Conservation (phyloP, 2,113 vertebrate genomes). For the Trachemys scripta region DNA sequence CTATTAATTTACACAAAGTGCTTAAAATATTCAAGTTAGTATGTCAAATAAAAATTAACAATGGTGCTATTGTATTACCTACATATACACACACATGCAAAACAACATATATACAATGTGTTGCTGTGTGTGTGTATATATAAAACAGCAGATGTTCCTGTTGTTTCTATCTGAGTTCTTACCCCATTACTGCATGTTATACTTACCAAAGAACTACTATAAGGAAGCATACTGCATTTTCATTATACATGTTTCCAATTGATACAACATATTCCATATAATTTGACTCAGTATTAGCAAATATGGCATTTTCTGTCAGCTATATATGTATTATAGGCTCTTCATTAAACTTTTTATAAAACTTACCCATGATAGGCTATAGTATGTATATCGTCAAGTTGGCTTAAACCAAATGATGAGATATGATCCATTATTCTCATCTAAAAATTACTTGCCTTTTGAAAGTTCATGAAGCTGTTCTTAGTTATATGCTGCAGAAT, state of each 20-base stretch:
- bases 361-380: neutral
- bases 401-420: neutral
- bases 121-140: no score
- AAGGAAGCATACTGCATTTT: neutral
- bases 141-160: neutral
- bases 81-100: fast-evolving
- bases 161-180: neutral
- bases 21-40: neutral
- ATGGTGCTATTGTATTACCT: neutral
- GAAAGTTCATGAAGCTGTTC: conserved; percentile 43
- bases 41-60: neutral
- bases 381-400: neutral
- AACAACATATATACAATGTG: neutral
- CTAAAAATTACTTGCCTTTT: conserved; percentile 39
- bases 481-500: neutral
- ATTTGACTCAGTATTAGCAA: neutral
- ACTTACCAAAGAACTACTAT: neutral
- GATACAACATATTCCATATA: neutral
- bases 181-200: fast-evolving
- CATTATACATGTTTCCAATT: neutral
- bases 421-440: neutral
- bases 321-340: neutral
- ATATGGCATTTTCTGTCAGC: neutral
- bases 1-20: neutral
- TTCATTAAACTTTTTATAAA: neutral